Evolutionary conservation across 2,113 vertebrate species (phyloP), one percentile per base, ranked within the genome.

Genomic region (Rhinopomastus cyanomelas): DNA sequence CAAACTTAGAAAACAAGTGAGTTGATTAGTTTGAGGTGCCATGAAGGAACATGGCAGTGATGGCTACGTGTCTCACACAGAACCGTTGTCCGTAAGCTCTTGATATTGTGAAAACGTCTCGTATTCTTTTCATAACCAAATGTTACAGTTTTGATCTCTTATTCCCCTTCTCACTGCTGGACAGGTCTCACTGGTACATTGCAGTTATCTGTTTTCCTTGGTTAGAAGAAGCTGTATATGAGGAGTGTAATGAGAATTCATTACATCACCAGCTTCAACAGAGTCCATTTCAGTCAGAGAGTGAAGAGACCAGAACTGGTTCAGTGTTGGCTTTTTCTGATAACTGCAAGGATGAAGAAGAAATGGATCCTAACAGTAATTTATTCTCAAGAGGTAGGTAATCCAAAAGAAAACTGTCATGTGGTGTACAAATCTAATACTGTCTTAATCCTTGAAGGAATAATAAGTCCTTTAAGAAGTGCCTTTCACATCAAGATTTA

Each of bases 171-270:
- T 12, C 8, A 2, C 30, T 88, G 23, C 65, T 92, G 88, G 79
- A 51, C 92, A 99, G 99, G 95, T 98, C 98, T 96, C 99, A 99
- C 89, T 99, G 99, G 99, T 99, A 99, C 95, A 97, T 99, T 81
- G 98, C 98, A 81, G 98, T 99, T 36, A 98, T 99, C 94, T 99
- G 99, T 95, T 99, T 99, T 92, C 98, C 99, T 30, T 98, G 98
- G 92, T 80, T 99, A 96, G 97, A 98, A 86, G 97, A 98, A 89
- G 94, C 96, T 42, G 93, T 97, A 49, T 96, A 95, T 80, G 98
- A 98, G 88, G 94, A 97, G 32, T 93, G 95, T 92, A 57, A 78
- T 55, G 83, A 95, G 64, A 56, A 57, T 55, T 77, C 93, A 3
- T 71, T 72, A 4, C 66, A 78, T 34, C 72, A 78, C 22, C 60